phyloP scores from a whole-genome alignment of 2,888 invertebrate genomes.

The Eupeodes latifasciatus region DNA sequence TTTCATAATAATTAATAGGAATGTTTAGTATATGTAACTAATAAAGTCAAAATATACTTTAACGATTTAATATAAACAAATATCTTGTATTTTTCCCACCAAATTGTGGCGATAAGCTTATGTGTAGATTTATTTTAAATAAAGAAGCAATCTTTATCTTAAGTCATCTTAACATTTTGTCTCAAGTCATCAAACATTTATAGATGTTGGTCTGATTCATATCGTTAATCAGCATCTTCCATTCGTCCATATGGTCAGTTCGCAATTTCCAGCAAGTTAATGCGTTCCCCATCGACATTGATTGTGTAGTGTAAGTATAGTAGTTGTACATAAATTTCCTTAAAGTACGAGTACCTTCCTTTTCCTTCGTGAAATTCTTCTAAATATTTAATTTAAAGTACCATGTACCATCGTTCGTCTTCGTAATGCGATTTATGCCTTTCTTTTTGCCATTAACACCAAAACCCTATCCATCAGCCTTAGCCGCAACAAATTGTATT shows the following conservation, averaged over 20 bases:
- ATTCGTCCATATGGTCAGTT: slow-evolving; percentile 33
- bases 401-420: slow-evolving; percentile 27
- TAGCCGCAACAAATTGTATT: slow-evolving; percentile 71
- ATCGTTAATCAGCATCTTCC: neutral
- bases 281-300: neutral
- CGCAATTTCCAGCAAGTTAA: neutral
- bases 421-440: slow-evolving; percentile 69
- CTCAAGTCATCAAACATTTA: neutral
- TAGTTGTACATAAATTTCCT: slow-evolving; percentile 39
- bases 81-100: too few species aligned
- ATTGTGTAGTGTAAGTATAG: neutral
- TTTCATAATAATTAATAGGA: too few species aligned
- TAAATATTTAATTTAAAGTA: slow-evolving; percentile 73
- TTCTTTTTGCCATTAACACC: slow-evolving; percentile 72
- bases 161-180: too few species aligned
- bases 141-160: too few species aligned
- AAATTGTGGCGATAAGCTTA: too few species aligned
- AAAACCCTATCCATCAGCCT: slow-evolving; percentile 52
- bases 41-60: too few species aligned
- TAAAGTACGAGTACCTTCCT: slow-evolving; percentile 31
- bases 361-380: slow-evolving; percentile 5
- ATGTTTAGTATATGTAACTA: too few species aligned
- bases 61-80: too few species aligned
- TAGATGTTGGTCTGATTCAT: neutral
- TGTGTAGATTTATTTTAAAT: too few species aligned